Conservation (phyloP, 2,888 invertebrate genomes). For the Lochmaea crataegi region DNA sequence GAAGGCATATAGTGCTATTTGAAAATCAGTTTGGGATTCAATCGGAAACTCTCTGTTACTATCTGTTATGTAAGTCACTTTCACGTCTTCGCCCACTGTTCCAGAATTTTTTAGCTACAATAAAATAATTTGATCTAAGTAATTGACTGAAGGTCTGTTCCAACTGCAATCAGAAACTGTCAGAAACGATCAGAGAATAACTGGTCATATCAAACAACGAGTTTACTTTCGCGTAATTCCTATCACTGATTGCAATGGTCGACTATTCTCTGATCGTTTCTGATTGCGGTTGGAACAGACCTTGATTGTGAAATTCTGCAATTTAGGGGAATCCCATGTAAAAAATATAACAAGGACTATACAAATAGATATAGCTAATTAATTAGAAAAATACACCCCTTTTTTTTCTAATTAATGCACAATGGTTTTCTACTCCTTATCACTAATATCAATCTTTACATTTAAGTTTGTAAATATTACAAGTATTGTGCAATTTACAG, state of each 20-base stretch:
- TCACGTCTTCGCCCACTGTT: conserved; percentile 60
- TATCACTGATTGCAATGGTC: too few species aligned
- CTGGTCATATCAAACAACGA: too few species aligned
- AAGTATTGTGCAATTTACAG: background rate
- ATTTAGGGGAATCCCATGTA: background rate
- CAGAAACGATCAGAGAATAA: too few species aligned
- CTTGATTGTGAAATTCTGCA: background rate
- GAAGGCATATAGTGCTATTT: conserved; percentile 63
- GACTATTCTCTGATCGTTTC: too few species aligned
- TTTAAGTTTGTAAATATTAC: background rate
- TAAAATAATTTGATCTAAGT: conserved; percentile 5
- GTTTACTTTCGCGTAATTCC: too few species aligned
- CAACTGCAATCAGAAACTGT: too few species aligned
- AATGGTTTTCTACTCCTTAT: background rate
- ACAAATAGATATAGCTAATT: too few species aligned
- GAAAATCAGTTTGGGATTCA: conserved; percentile 64
- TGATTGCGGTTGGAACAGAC: too few species aligned
- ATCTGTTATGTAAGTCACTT: conserved; percentile 63
- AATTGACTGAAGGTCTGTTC: too few species aligned
- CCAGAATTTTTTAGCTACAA: conserved; percentile 65
- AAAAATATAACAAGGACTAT: background rate
- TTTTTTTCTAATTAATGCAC: background rate
- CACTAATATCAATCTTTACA: background rate
- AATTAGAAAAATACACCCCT: background rate
- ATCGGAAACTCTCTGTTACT: conserved; percentile 64